These are phyloP conservation scores for Sinohyriopsis cumingii DNA, from an alignment of 2,888 invertebrate genomes.

Conservation along the genomic window DNA sequence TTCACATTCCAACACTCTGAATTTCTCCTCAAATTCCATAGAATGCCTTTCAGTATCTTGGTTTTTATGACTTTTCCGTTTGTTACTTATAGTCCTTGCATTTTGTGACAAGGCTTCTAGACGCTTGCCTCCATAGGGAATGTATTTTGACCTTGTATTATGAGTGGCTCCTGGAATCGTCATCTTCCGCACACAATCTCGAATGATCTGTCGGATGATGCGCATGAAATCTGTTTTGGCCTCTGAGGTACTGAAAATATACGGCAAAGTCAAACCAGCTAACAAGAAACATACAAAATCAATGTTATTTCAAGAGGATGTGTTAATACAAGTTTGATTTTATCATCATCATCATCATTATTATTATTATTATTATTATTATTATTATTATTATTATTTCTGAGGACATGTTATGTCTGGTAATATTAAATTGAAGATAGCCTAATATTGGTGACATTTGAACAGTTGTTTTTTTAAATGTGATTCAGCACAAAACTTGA, in stretches of 20 bases:
- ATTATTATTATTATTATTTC: no score
- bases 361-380: no score
- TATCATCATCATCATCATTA: no score
- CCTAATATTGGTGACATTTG: no score
- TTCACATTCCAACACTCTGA: conserved; percentile 74
- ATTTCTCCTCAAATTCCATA: conserved; percentile 86
- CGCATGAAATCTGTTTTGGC: conserved; percentile 97
- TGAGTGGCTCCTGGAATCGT: conserved; percentile 80
- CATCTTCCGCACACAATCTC: conserved; percentile 97
- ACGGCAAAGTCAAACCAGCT: neutral
- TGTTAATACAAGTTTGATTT: no score
- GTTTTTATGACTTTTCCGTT: conserved; percentile 37
- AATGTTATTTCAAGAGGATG: no score
- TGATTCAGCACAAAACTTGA: no score
- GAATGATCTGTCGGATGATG: conserved; percentile 96
- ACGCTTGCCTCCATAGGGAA: conserved; percentile 53
- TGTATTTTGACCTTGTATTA: conserved; percentile 43
- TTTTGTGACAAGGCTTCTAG: conserved; percentile 41
- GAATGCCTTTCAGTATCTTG: conserved; percentile 64
- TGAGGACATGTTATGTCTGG: no score
- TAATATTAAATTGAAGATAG: no score
- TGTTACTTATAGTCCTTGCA: conserved; percentile 44
- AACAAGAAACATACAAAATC: no score
- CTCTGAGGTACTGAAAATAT: conserved; percentile 85
- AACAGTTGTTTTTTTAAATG: no score